A percentile compares a stretch with the other conserved stretches of the same genome.
These are phyloP conservation scores for Drosophila pandora DNA, from an alignment of 1,140 invertebrate species.

Conservation along the genomic window DNA sequence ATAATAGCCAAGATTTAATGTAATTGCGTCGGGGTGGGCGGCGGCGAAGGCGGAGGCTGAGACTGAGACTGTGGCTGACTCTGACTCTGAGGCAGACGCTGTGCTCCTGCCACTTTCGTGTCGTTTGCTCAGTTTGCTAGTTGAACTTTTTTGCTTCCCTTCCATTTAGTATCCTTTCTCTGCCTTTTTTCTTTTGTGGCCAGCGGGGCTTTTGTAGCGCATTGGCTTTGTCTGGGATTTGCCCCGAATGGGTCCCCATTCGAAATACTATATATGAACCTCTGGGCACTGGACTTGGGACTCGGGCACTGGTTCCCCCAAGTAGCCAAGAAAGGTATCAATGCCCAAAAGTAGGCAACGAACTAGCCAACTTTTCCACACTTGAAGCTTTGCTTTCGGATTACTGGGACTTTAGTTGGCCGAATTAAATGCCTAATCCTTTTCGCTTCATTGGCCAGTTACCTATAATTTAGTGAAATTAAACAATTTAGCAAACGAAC, in stretches of 20 bases:
- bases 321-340: slow-evolving; percentile 56
- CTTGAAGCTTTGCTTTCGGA: slow-evolving; percentile 11
- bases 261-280: slow-evolving; percentile 1
- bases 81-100: not conserved
- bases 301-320: not conserved
- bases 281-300: slow-evolving; percentile 5
- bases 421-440: slow-evolving; percentile 72
- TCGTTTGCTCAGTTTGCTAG: slow-evolving; percentile 68
- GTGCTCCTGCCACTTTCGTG: slow-evolving; percentile 56
- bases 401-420: slow-evolving; percentile 29
- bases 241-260: slow-evolving; percentile 38
- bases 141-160: slow-evolving; percentile 53
- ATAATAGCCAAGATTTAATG: slow-evolving; percentile 81
- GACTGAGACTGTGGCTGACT: not conserved
- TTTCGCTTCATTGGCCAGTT: slow-evolving; percentile 35
- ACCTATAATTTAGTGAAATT: slow-evolving; percentile 66
- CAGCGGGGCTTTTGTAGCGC: slow-evolving; percentile 58
- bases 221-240: slow-evolving; percentile 77
- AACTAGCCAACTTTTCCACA: slow-evolving; percentile 41
- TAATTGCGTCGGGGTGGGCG: slow-evolving; percentile 64
- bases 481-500: slow-evolving; percentile 49
- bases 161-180: slow-evolving; percentile 24
- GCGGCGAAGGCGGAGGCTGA: slow-evolving; percentile 2
- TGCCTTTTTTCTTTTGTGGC: slow-evolving; percentile 51
- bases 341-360: slow-evolving; percentile 54